A percentile compares a stretch with the other conserved stretches of the same genome.
phyloP scores from a whole-genome alignment of 2,797 vertebrate genomes.

The Sparidentex hasta region DNA sequence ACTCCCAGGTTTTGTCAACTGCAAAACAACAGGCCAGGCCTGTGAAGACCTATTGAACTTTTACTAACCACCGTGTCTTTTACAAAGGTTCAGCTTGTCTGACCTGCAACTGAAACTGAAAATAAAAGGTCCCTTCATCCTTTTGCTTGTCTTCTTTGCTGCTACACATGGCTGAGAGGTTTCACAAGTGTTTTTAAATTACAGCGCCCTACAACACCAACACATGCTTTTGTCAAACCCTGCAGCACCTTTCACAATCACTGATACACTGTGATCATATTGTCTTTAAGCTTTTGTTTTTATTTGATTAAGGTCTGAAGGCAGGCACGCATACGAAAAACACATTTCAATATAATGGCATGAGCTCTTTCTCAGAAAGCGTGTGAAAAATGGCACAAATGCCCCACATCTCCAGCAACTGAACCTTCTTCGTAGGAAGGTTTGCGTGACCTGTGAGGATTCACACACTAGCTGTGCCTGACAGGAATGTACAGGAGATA shows the following conservation, averaged over 20 bases:
- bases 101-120: constrained; percentile 31
- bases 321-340: background rate
- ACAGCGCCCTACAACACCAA: constrained; percentile 40
- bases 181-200: constrained; percentile 44
- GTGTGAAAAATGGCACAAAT: constrained; percentile 40
- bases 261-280: constrained; percentile 25
- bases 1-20: constrained; percentile 49
- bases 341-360: constrained; percentile 1
- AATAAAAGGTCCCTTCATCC: constrained; percentile 20
- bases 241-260: constrained; percentile 27
- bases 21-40: constrained; percentile 13
- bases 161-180: constrained; percentile 13
- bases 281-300: constrained; percentile 21
- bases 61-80: constrained; percentile 22
- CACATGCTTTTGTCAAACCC: constrained; percentile 47
- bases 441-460: constrained; percentile 63
- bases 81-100: constrained; percentile 10
- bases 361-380: constrained; percentile 10
- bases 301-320: constrained; percentile 3
- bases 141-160: constrained; percentile 2
- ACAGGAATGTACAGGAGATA: constrained; percentile 66
- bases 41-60: constrained; percentile 14
- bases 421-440: constrained; percentile 23
- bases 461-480: constrained; percentile 59
- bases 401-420: constrained; percentile 22